phyloP scores from a whole-genome alignment of 2,888 invertebrate genomes.

The Drosophila subquinaria region DNA sequence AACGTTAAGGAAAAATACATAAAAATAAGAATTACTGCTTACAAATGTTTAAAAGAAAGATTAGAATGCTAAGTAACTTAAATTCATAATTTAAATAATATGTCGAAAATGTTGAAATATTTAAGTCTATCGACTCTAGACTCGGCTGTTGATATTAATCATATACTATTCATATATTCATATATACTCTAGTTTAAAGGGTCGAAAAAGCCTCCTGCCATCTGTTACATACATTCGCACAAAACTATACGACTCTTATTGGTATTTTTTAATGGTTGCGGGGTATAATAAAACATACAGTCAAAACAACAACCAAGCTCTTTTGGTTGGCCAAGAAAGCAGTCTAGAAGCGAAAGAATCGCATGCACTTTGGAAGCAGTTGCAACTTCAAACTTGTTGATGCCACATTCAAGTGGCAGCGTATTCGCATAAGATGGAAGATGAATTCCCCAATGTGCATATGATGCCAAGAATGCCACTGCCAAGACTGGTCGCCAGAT shows the following conservation, averaged over 20 bases:
- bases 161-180: background rate
- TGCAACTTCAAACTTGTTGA: constrained; percentile 18
- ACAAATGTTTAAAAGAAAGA: too few species aligned
- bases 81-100: too few species aligned
- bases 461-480: constrained; percentile 56
- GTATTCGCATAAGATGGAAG: background rate
- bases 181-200: background rate
- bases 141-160: background rate
- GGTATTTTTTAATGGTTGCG: background rate
- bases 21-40: too few species aligned
- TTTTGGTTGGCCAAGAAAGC: background rate
- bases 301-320: background rate
- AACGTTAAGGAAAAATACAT: too few species aligned
- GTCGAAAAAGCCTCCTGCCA: background rate
- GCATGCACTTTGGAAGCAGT: constrained; percentile 13
- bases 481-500: constrained; percentile 57
- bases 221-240: background rate
- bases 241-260: background rate
- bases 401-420: constrained; percentile 20
- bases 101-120: too few species aligned
- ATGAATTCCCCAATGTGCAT: constrained; percentile 35
- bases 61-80: too few species aligned
- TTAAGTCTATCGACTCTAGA: too few species aligned
- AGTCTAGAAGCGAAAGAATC: background rate
- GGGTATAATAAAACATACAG: constrained; percentile 3